These are phyloP conservation scores for Chaetodon trifasciatus DNA, from an alignment of 2,797 vertebrate species.

Conservation along the genomic window DNA sequence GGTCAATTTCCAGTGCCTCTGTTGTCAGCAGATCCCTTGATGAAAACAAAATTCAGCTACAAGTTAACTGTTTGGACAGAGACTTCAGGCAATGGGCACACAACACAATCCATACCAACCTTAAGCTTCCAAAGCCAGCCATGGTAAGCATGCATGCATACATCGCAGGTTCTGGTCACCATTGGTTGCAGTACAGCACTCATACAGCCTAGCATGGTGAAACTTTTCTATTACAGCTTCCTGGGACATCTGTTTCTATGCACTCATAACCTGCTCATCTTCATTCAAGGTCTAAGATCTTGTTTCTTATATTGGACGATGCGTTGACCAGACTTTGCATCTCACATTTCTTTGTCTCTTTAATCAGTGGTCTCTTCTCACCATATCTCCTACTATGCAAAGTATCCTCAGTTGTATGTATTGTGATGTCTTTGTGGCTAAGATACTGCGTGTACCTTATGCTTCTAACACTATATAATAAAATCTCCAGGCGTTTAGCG, in stretches of 20 bases:
- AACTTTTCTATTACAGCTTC: background rate
- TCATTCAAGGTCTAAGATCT: too few species aligned
- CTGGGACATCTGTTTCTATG: background rate
- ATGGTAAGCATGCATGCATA: background rate
- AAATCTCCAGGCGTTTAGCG: conserved; percentile 9
- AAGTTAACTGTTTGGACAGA: too few species aligned
- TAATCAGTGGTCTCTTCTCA: background rate
- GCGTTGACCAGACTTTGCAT: background rate
- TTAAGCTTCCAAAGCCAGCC: too few species aligned
- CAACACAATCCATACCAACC: too few species aligned
- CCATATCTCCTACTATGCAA: background rate
- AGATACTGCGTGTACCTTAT: background rate
- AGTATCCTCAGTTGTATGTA: background rate
- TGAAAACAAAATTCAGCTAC: too few species aligned
- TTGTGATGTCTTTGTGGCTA: background rate
- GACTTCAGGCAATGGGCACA: too few species aligned
- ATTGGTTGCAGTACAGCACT: background rate
- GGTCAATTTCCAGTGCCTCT: too few species aligned
- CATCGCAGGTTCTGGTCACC: background rate
- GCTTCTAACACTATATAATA: conserved; percentile 1
- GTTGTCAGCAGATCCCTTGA: too few species aligned
- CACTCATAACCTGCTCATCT: too few species aligned
- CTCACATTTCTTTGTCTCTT: background rate
- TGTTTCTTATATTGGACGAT: too few species aligned
- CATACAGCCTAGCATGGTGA: background rate